Conservation (phyloP, 64 coral and sea anemone genomes). For the Exaiptasia diaphana region DNA sequence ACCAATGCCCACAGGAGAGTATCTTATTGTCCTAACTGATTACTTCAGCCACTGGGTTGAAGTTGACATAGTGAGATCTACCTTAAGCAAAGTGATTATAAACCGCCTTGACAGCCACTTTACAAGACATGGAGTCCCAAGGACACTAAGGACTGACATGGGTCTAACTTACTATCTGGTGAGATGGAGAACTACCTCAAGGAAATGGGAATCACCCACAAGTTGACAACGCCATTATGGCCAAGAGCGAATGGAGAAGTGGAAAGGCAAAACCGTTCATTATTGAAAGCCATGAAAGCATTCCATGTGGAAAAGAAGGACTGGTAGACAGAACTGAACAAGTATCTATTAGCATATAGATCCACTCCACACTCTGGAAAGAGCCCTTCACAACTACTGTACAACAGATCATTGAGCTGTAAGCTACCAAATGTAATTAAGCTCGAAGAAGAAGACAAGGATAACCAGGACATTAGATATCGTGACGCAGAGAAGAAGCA, state of each 20-base stretch:
- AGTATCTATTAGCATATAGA: background rate
- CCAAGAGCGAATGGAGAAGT: constrained; percentile 11
- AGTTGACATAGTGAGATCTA: constrained; percentile 26
- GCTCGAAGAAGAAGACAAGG: background rate
- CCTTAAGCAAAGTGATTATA: background rate
- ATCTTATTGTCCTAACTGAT: constrained; percentile 29
- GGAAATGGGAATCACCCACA: background rate
- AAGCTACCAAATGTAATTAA: background rate
- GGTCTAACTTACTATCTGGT: background rate
- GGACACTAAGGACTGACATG: constrained; percentile 5
- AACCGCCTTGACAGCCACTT: constrained; percentile 2
- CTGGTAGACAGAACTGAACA: background rate
- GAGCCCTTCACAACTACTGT: background rate
- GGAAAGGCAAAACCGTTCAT: constrained; percentile 1
- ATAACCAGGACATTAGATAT: background rate
- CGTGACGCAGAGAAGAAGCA: background rate
- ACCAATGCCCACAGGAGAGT: constrained; percentile 33
- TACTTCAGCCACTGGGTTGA: constrained; percentile 53
- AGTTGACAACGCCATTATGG: constrained; percentile 2
- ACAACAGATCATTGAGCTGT: background rate
- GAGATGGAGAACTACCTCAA: background rate
- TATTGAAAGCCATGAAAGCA: constrained; percentile 1
- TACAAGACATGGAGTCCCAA: constrained; percentile 1
- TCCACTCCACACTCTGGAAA: background rate
- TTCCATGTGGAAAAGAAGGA: background rate